phyloP scores from a whole-genome alignment of 2,888 invertebrate genomes.

The Rotaria socialis region DNA sequence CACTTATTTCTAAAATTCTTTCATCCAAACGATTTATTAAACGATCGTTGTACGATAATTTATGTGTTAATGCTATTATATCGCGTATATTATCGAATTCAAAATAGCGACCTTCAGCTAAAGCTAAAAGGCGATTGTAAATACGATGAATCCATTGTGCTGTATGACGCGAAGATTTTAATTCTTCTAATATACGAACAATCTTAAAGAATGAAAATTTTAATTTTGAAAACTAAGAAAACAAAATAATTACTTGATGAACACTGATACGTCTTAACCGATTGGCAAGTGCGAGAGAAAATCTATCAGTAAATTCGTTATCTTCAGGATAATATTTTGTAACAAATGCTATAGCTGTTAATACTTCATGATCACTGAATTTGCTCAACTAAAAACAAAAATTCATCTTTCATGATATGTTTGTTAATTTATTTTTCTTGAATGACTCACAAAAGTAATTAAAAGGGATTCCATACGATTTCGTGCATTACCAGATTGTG shows the following conservation, averaged over 20 bases:
- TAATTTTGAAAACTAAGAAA: not conserved
- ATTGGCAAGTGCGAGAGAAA: not conserved
- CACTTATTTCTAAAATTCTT: slow-evolving; percentile 29
- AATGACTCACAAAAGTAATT: not conserved
- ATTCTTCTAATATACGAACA: slow-evolving; percentile 25
- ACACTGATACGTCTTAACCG: slow-evolving; percentile 19
- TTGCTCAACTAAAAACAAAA: not conserved
- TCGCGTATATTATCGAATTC: slow-evolving; percentile 31
- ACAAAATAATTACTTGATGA: not conserved
- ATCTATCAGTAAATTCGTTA: slow-evolving; percentile 35
- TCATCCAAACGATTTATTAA: slow-evolving; percentile 34
- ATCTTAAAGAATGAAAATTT: not conserved
- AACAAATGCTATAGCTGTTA: slow-evolving; percentile 3
- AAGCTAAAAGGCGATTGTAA: slow-evolving; percentile 32
- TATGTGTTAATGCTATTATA: slow-evolving; percentile 32
- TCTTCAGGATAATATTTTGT: slow-evolving; percentile 15
- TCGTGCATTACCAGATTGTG: not conserved
- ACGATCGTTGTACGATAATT: slow-evolving; percentile 27
- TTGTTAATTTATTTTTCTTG: too few species aligned
- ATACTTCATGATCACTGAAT: slow-evolving; percentile 7
- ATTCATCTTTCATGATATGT: not conserved
- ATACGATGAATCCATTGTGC: slow-evolving; percentile 19
- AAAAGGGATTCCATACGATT: not conserved
- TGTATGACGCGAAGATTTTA: slow-evolving; percentile 14
- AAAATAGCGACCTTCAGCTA: slow-evolving; percentile 33